These are phyloP conservation scores for Stichodactyla mertensii DNA, from an alignment of 64 coral and sea anemone genomes.

Conservation along the genomic window DNA sequence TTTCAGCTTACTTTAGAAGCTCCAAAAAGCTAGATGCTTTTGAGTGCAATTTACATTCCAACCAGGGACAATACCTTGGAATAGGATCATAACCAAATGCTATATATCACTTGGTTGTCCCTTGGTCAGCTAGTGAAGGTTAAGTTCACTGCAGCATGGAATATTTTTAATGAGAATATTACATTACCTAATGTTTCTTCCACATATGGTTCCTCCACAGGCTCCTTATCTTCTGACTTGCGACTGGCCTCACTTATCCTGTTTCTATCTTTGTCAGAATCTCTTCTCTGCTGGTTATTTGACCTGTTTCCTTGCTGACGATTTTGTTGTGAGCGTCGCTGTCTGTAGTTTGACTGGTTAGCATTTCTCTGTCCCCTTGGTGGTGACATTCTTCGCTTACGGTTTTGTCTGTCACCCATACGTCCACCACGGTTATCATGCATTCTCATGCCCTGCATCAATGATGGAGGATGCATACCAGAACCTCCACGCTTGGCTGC, in stretches of 20 bases:
- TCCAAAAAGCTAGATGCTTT: too few species aligned
- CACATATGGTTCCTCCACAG: constrained; percentile 20
- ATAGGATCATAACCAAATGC: too few species aligned
- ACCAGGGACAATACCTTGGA: too few species aligned
- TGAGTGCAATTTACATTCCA: too few species aligned
- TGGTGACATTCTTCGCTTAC: constrained; percentile 49
- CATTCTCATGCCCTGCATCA: constrained; percentile 41
- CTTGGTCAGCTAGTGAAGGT: too few species aligned
- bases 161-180: too few species aligned
- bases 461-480: constrained; percentile 16
- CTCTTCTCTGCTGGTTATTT: not conserved
- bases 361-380: constrained; percentile 24
- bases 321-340: not conserved
- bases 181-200: constrained; percentile 19
- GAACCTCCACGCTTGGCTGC: constrained; percentile 30
- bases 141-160: too few species aligned
- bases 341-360: not conserved
- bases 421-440: constrained; percentile 25
- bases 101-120: too few species aligned
- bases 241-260: not conserved
- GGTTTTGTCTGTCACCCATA: constrained; percentile 46
- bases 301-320: not conserved
- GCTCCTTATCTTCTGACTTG: constrained; percentile 18
- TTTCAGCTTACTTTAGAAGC: too few species aligned
- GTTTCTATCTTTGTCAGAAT: not conserved